Evolutionary conservation across 2,888 invertebrate genomes (phyloP), one percentile per base, ranked within the genome.

Genomic region (Amphipoea oculea): DNA sequence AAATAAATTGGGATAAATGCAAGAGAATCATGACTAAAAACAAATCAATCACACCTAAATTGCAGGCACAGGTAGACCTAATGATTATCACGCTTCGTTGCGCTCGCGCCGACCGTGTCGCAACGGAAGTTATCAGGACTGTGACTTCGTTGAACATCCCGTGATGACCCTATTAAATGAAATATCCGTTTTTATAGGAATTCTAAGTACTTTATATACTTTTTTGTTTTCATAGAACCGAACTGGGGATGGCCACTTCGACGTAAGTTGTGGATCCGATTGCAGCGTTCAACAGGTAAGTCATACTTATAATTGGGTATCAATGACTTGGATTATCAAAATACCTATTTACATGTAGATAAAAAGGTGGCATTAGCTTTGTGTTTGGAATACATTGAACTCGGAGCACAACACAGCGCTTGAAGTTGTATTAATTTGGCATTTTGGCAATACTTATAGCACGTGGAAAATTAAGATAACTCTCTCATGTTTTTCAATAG

Each of bases 241-340:
- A 88, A 98, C 98, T 84, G 98, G 98, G 87, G 97, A 98, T 89
- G 97, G 97, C n/a, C 97, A 97, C 91, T 98, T 97, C 89, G 98
- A 98, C 92, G 97, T 98, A 74, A 98, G 97, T 86, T 98, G 98
- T 90, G 98, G 98, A 60, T 97, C 97, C 63, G 97, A 98, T 83
- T 98, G 98, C 95, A 98, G 98, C 93, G 97, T 98, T 80, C 97
- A 98, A 93, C 98, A 98, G 97, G 98, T 98, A 83, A 82, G 82
- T 70, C 42, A n/a, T 57, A 45, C 17, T 67, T 69, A 23, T 54
- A 40, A 23, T 65, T 65, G 20, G 20, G 0, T 54, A n/a, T 65
- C 0, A 20, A 66, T 66, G 11, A 42, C 14, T 76, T 6, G 2
- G 29, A 51, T 2, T 42, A 45, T 60, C 23, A 62, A 57, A 57